A percentile compares a stretch with the other conserved stretches of the same genome.
Conservation (phyloP, 2,797 vertebrate species). For the Loris lydekkerianus region DNA sequence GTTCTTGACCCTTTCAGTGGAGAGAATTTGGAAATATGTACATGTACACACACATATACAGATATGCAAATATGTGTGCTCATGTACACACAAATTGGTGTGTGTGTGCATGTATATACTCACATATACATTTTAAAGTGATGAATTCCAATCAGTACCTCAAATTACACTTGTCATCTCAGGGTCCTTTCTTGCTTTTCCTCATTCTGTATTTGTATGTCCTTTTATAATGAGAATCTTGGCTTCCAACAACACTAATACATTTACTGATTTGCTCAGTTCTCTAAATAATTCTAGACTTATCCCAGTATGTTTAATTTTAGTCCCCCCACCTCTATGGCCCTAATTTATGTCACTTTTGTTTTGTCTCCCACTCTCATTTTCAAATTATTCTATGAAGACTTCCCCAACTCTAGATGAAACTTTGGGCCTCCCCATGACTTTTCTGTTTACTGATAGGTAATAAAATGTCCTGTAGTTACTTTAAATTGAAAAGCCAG, state of each 20-base stretch:
- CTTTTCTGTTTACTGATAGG: not conserved
- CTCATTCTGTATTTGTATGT: not conserved
- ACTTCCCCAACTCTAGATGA: not conserved
- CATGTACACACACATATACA: not conserved
- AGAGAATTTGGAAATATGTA: not conserved
- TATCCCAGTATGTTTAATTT: not conserved
- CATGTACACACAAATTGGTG: not conserved
- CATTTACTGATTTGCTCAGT: not conserved
- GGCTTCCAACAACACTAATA: not conserved
- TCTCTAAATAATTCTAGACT: slow-evolving; percentile 16
- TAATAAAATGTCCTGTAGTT: not conserved
- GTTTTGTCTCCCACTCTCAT: not conserved
- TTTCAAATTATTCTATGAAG: not conserved
- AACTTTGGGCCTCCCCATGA: not conserved
- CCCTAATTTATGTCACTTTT: not conserved
- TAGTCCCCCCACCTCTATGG: not conserved
- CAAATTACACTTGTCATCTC: not conserved
- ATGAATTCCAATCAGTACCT: not conserved
- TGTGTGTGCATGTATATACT: not conserved
- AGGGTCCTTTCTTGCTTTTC: not conserved
- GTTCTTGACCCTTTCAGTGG: not conserved
- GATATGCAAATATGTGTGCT: not conserved
- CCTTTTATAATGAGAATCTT: not conserved
- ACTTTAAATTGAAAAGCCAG: not conserved
- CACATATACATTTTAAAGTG: not conserved